These are phyloP conservation scores for Dryobota labecula DNA, from an alignment of 2,888 invertebrate genomes.

Conservation along the genomic window DNA sequence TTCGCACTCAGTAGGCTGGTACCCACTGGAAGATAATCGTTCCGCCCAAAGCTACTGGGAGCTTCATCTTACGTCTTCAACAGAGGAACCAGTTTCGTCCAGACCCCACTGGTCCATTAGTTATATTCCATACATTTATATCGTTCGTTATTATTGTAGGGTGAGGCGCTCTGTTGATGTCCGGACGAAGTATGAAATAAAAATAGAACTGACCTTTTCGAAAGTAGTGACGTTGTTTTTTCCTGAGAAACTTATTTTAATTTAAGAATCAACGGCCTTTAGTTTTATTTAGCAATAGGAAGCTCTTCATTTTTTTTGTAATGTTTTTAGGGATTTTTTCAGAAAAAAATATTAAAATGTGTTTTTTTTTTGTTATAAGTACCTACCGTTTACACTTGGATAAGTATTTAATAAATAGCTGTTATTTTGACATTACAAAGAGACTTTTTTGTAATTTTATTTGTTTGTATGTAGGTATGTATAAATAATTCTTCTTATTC, in stretches of 20 bases:
- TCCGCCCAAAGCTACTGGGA: conserved; percentile 63
- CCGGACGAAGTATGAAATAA: background rate
- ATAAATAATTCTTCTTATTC: too few relatives aligned
- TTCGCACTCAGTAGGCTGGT: conserved; percentile 10
- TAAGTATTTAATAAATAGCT: too few relatives aligned
- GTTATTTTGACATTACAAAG: too few relatives aligned
- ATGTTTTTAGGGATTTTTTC: too few relatives aligned
- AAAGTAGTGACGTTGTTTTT: background rate
- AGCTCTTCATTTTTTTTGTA: background rate
- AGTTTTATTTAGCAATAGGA: background rate
- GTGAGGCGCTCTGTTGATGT: conserved; percentile 29
- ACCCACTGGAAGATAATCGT: conserved; percentile 50
- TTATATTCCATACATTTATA: conserved; percentile 81
- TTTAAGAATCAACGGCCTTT: background rate
- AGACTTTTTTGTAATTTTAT: too few relatives aligned
- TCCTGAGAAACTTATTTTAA: background rate
- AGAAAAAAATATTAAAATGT: too few relatives aligned
- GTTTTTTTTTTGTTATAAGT: too few relatives aligned
- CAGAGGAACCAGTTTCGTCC: conserved; percentile 78
- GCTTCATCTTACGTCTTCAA: conserved; percentile 72
- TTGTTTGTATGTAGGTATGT: too few relatives aligned
- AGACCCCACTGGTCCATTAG: conserved; percentile 76
- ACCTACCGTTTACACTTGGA: too few relatives aligned
- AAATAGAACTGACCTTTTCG: conserved; percentile 17
- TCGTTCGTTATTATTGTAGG: conserved; percentile 76